These are phyloP conservation scores for Urocyon cinereoargenteus DNA, from an alignment of 2,797 vertebrate genomes.

Conservation along the genomic window DNA sequence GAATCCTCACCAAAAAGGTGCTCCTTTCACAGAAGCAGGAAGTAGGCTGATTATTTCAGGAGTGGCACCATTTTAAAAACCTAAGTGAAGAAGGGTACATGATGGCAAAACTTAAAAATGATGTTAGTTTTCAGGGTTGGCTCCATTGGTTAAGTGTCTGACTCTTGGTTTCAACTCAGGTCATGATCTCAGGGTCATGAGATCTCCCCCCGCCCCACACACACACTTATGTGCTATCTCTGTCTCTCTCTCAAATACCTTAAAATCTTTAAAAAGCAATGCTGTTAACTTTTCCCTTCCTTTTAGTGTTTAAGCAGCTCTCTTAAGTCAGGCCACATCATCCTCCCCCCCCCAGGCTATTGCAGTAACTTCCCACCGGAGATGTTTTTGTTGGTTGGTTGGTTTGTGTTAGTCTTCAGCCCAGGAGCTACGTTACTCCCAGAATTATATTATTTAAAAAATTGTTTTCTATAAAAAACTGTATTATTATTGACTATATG, in stretches of 20 bases:
- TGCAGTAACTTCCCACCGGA: neutral
- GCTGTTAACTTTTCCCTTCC: neutral
- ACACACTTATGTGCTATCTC: no score
- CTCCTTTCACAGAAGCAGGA: neutral
- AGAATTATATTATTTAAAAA: neutral
- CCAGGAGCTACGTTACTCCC: neutral
- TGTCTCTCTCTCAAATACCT: neutral
- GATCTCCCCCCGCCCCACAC: neutral
- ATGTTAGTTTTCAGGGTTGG: neutral
- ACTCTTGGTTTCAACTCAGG: neutral
- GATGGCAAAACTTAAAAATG: neutral
- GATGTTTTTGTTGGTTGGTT: neutral
- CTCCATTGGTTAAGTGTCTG: neutral
- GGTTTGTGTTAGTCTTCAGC: neutral
- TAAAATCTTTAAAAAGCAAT: neutral
- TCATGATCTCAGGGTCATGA: neutral
- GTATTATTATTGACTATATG: neutral
- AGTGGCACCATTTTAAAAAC: neutral
- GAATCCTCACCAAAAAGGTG: neutral
- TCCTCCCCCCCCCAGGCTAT: neutral
- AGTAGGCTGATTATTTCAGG: conserved; percentile 1
- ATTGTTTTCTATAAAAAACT: no score
- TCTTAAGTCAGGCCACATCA: neutral
- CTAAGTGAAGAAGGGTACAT: neutral
- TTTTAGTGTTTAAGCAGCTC: neutral